phyloP scores from a whole-genome alignment of 64 coral and sea anemone species.

The Montipora capricornis region DNA sequence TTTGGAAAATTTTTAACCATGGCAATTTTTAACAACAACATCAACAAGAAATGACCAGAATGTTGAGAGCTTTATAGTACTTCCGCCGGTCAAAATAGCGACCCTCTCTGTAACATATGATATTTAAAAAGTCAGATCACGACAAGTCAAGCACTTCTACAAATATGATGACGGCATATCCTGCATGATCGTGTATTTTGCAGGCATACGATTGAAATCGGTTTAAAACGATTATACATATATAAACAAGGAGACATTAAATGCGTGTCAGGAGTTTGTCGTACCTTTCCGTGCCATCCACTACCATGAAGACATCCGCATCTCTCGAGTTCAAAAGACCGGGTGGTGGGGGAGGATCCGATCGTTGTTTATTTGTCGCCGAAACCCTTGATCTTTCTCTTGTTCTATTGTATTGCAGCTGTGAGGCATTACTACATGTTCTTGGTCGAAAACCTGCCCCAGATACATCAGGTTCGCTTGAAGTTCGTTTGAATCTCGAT shows the following conservation, averaged over 20 bases:
- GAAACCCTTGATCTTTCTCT: constrained; percentile 26
- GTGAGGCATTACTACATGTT: constrained; percentile 68
- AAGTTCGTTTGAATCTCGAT: constrained; percentile 16
- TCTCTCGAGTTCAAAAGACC: background rate
- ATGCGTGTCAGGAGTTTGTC: background rate
- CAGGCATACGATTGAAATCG: background rate
- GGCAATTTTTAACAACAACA: too few species aligned
- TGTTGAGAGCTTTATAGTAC: too few species aligned
- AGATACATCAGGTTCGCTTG: constrained; percentile 68
- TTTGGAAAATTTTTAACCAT: too few species aligned
- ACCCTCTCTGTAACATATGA: too few species aligned
- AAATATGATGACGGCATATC: background rate
- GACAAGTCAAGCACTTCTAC: background rate
- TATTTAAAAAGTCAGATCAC: too few species aligned
- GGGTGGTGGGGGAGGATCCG: background rate
- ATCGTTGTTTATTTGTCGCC: background rate
- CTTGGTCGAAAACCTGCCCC: constrained; percentile 26
- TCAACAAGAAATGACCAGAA: too few species aligned
- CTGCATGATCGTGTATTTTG: background rate
- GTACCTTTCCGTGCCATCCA: background rate
- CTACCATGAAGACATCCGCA: constrained; percentile 5
- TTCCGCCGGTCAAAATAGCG: too few species aligned
- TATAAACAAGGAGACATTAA: too few species aligned
- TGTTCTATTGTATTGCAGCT: constrained; percentile 28
- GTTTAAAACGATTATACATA: background rate